Percentiles rank a stretch among this genome's conserved stretches.
Evolutionary conservation across 1,140 invertebrate species (phyloP).

Genomic region (Euwallacea fornicatus): DNA sequence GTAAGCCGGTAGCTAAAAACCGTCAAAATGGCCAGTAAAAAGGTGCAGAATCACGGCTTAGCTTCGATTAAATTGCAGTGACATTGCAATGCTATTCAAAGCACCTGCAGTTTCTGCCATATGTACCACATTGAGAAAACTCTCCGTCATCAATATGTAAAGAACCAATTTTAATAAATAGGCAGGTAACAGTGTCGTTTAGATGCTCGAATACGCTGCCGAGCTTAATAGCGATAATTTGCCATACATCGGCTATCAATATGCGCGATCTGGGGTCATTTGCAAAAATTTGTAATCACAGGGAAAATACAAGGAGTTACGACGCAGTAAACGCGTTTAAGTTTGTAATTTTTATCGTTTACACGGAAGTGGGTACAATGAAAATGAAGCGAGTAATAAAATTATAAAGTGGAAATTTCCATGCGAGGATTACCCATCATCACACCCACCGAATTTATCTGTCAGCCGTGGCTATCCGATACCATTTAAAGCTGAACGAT

Average conservation of each 20-base stretch:
- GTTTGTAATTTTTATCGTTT: no score
- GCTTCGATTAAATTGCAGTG: constrained; percentile 27
- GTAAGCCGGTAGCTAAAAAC: constrained; percentile 27
- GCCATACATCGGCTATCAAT: constrained; percentile 13
- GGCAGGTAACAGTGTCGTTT: constrained; percentile 26
- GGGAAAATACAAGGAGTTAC: constrained; percentile 22
- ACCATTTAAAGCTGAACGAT: no score
- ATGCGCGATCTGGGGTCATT: constrained; percentile 25
- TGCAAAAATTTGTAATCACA: constrained; percentile 37
- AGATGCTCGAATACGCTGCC: constrained; percentile 17
- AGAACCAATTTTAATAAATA: constrained; percentile 29
- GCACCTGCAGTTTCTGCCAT: constrained; percentile 9
- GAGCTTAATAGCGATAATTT: constrained; percentile 29
- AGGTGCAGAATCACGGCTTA: constrained; percentile 34
- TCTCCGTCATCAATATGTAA: constrained; percentile 19
- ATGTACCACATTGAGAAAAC: constrained; percentile 8
- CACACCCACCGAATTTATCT: no score
- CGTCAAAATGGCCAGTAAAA: constrained; percentile 25
- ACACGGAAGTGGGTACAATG: no score
- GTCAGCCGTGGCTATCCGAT: no score
- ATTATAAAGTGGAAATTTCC: no score
- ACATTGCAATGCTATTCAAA: constrained; percentile 9
- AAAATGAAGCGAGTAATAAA: no score
- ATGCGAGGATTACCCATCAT: no score
- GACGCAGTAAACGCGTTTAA: constrained; percentile 21